Conservation (phyloP, 2,797 vertebrate genomes). For the Typhlichthys eigenmanni region DNA sequence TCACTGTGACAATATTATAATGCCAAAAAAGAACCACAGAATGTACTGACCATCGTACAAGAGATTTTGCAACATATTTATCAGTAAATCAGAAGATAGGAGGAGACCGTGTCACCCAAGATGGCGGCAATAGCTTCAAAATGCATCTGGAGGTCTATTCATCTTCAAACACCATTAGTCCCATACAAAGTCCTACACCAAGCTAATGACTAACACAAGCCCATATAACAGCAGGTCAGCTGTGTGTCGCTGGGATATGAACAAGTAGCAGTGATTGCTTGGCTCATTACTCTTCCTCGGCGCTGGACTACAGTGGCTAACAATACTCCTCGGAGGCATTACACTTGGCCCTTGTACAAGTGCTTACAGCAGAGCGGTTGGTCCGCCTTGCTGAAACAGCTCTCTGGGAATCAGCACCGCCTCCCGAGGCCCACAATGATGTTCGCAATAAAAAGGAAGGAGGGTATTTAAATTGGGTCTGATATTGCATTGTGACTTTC, state of each 20-base stretch:
- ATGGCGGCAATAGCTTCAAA: constrained; percentile 24
- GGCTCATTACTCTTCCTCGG: constrained; percentile 62
- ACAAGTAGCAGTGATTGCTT: constrained; percentile 62
- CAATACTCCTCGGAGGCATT: constrained; percentile 53
- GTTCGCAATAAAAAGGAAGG: constrained; percentile 27
- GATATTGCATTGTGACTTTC: constrained; percentile 32
- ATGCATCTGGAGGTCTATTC: constrained; percentile 18
- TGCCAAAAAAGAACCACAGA: constrained; percentile 27
- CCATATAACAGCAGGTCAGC: constrained; percentile 35
- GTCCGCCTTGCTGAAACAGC: constrained; percentile 46
- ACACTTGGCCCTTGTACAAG: constrained; percentile 60
- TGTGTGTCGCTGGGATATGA: constrained; percentile 50
- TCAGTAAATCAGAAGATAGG: constrained; percentile 29
- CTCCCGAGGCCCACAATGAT: constrained; percentile 37
- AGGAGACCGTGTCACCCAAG: constrained; percentile 12
- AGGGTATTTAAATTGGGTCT: constrained; percentile 44
- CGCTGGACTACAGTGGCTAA: constrained; percentile 51
- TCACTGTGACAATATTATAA: constrained; percentile 15
- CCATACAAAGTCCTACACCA: constrained; percentile 21
- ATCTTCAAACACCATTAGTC: constrained; percentile 25
- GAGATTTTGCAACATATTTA: constrained; percentile 12
- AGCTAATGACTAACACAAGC: constrained; percentile 25
- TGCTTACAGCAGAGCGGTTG: constrained; percentile 42
- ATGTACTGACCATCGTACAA: constrained; percentile 21
- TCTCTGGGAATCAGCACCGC: constrained; percentile 50